phyloP scores from a whole-genome alignment of 1,140 invertebrate genomes.

The Amphibalanus amphitrite region DNA sequence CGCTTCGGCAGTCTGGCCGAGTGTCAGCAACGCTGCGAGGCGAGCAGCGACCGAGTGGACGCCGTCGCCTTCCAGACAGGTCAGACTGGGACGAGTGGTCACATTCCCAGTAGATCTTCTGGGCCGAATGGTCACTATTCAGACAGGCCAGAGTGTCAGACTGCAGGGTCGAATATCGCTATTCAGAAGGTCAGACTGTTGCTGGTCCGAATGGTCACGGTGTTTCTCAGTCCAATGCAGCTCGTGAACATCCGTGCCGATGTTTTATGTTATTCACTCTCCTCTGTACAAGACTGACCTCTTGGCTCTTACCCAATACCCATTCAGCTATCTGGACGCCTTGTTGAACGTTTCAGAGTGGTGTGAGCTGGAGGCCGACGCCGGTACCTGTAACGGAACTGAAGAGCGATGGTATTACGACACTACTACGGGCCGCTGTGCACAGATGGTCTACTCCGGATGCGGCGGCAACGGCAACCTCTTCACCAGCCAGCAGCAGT shows the following conservation, averaged over 20 bases:
- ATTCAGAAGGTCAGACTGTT: too few species aligned
- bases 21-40: slow-evolving; percentile 28
- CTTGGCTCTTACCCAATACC: too few species aligned
- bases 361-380: slow-evolving; percentile 46
- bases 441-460: slow-evolving; percentile 61
- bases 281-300: too few species aligned
- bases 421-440: slow-evolving; percentile 50
- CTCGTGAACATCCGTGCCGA: too few species aligned
- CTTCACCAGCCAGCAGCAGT: slow-evolving; percentile 55
- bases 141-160: too few species aligned
- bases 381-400: slow-evolving; percentile 45
- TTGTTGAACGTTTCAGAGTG: slow-evolving; percentile 44
- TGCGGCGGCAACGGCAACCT: slow-evolving; percentile 74
- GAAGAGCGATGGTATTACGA: slow-evolving; percentile 59
- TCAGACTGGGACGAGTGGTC: neutral
- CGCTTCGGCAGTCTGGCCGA: slow-evolving; percentile 50
- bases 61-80: neutral
- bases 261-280: too few species aligned
- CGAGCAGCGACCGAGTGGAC: neutral
- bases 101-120: too few species aligned
- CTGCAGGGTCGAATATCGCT: too few species aligned
- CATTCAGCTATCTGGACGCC: too few species aligned
- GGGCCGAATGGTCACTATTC: too few species aligned
- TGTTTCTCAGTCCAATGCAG: too few species aligned
- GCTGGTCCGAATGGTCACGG: too few species aligned